These are phyloP conservation scores for Muschampia plurimacula DNA, from an alignment of 2,888 invertebrate genomes.

Conservation along the genomic window DNA sequence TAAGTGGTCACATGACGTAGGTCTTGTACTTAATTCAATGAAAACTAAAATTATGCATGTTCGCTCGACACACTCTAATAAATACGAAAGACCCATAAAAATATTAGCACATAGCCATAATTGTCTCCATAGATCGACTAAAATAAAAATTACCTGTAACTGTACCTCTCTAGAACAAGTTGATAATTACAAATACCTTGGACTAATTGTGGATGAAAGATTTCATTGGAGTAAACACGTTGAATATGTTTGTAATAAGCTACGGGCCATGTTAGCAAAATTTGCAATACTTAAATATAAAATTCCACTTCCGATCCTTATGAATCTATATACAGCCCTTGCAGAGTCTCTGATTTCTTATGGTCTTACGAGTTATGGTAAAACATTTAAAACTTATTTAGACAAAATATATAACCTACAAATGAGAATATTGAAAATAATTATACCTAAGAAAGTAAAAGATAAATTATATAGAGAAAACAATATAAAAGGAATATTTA, in stretches of 20 bases:
- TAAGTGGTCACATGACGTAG: conserved; percentile 26
- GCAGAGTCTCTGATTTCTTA: conserved; percentile 24
- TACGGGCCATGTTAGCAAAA: conserved; percentile 4
- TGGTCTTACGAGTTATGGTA: conserved; percentile 31
- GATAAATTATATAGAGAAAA: background rate
- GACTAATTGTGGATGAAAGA: conserved; percentile 16
- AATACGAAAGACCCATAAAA: background rate
- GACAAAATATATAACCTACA: conserved; percentile 23
- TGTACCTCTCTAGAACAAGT: conserved; percentile 1
- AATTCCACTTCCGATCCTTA: background rate
- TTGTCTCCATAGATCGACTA: background rate
- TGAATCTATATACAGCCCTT: conserved; percentile 11
- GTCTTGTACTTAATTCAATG: conserved; percentile 14
- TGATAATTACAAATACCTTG: conserved; percentile 7
- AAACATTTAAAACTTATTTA: conserved; percentile 24
- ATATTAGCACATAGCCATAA: conserved; percentile 5
- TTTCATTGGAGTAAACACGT: conserved; percentile 18
- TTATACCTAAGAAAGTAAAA: conserved; percentile 11
- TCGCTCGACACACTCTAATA: background rate
- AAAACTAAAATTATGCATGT: conserved; percentile 23
- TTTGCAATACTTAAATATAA: conserved; percentile 15
- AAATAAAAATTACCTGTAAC: background rate
- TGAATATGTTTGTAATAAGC: conserved; percentile 14
- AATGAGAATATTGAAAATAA: conserved; percentile 25
- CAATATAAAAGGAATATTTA: background rate